phyloP scores from a whole-genome alignment of 1,140 invertebrate genomes.

The Eriocheir sinensis region DNA sequence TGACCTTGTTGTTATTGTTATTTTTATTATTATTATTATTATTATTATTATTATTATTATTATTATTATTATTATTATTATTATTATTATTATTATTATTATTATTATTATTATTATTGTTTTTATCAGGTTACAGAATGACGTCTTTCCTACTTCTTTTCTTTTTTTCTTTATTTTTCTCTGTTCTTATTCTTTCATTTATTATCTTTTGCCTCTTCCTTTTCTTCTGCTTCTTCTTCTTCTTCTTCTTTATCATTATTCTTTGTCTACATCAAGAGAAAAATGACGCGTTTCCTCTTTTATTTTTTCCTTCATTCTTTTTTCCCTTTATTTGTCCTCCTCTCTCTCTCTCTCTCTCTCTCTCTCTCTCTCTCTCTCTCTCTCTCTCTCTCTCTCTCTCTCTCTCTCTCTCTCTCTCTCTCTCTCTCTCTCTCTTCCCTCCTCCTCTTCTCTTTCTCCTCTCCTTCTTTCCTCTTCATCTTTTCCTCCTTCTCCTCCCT shows the following conservation, averaged over 20 bases:
- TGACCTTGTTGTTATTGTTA: not conserved
- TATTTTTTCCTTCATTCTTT: too few species aligned
- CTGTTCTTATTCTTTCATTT: not conserved
- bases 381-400: not conserved
- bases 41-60: too few species aligned
- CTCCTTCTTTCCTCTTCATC: not conserved
- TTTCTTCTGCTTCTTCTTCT: too few species aligned
- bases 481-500: not conserved
- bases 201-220: not conserved
- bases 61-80: too few species aligned
- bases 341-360: too few species aligned
- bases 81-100: not conserved
- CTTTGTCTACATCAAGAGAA: too few species aligned
- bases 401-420: not conserved
- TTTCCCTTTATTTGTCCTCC: too few species aligned
- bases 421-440: not conserved
- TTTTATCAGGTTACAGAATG: constrained; percentile 15
- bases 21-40: too few species aligned
- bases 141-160: not conserved
- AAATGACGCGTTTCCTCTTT: too few species aligned
- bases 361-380: too few species aligned
- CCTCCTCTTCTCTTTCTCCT: not conserved
- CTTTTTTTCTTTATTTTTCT: not conserved
- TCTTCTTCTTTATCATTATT: too few species aligned
- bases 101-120: not conserved